A percentile compares a stretch with the other conserved stretches of the same genome.
These are phyloP conservation scores for Pyrochroa serraticornis DNA, from an alignment of 2,888 invertebrate genomes.

Conservation along the genomic window DNA sequence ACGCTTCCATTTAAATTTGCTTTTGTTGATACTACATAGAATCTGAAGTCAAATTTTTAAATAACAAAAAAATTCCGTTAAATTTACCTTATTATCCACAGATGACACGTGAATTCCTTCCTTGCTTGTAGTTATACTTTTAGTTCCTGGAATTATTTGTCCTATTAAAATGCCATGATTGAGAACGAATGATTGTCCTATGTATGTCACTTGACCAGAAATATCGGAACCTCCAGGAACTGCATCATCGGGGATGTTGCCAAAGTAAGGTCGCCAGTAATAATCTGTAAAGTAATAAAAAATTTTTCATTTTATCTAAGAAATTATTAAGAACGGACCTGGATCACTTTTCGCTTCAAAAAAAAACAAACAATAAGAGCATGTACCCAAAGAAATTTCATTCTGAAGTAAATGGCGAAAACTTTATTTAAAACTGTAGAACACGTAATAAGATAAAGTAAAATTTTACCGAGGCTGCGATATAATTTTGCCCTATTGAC, in stretches of 20 bases:
- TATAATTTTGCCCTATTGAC: too few relatives aligned
- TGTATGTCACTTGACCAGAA: conserved; percentile 29
- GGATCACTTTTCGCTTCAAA: too few relatives aligned
- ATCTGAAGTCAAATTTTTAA: conserved; percentile 26
- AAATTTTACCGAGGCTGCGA: too few relatives aligned
- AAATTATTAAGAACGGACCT: too few relatives aligned
- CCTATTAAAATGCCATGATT: conserved; percentile 30
- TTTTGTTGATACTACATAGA: conserved; percentile 26
- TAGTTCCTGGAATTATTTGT: conserved; percentile 28
- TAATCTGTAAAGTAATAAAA: conserved; percentile 20
- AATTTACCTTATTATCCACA: conserved; percentile 6
- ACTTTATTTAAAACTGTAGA: too few relatives aligned
- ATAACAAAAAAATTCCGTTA: too few relatives aligned
- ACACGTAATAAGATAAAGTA: too few relatives aligned
- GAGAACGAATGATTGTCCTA: conserved; percentile 30
- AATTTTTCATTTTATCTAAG: too few relatives aligned
- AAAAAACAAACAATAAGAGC: too few relatives aligned
- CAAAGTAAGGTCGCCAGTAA: conserved; percentile 36
- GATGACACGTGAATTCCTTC: conserved; percentile 14
- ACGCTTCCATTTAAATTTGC: conserved; percentile 27
- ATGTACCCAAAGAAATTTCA: too few relatives aligned
- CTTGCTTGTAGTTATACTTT: conserved; percentile 20
- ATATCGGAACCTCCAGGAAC: conserved; percentile 30
- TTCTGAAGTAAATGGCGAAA: too few relatives aligned
- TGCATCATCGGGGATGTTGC: conserved; percentile 33